Base-by-base conservation (phyloP, 2,888 invertebrate species). In the Dendrolimus houi region DNA sequence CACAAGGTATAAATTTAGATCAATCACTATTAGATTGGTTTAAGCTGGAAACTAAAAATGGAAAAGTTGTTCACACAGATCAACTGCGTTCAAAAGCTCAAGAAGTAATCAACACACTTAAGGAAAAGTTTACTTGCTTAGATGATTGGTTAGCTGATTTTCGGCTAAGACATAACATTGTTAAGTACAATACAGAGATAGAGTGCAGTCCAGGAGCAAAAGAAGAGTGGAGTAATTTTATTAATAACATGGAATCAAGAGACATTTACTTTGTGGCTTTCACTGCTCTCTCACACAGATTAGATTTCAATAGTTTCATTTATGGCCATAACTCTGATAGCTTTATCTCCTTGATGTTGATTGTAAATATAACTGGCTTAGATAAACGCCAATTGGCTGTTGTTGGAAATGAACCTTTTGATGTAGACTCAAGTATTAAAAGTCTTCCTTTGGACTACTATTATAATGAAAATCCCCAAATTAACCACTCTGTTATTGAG, bases 71-170 rank as follows among this genome's bases (percentile, higher is more conserved):
- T 41, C 67, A 64, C 56, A 71, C 73, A 66, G 62, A 66, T 17
- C 60, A 65, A 56, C 64, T 75, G 47, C 62, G 57, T 8, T 57
- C 41, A 29, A 74, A 73, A 63, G 69, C 74, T 13, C 56, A 62
- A 52, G 72, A 74, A 52, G 64, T 71, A 55, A 60, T 72, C 8
- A 68, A 69, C 55, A 61, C 64, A 41, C 57, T 70, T 14, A 67
- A 62, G 63, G 64, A 71, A 63, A 65, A 73, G 40, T 68, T 67
- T 55, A 29, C 52, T 52, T 65, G 64, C 56, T 64, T 71, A 52
- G 67, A 75, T 59, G 70, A 72, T 54, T 77, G 75, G 75, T 60
- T 77, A 59, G 56, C 64, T 47, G 71, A 70, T 56, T 77, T 77
- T 59, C 64, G 64, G 57, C 64, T 62, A 58, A 67, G 72, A 57